Base-by-base conservation (phyloP, 1,140 invertebrate species). In the Oryctes rhinoceros region DNA sequence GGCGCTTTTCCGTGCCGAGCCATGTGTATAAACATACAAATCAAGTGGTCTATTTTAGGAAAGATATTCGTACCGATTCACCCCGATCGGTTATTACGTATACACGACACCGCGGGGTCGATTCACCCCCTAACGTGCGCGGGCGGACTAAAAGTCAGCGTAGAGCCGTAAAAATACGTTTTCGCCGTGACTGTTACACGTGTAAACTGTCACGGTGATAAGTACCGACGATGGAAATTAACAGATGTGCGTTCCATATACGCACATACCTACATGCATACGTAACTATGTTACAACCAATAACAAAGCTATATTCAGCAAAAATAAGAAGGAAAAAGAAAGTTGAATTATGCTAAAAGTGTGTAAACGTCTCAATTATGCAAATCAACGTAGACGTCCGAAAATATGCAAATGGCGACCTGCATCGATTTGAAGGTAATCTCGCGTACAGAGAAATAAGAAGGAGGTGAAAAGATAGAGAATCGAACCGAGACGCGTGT, bases 161-260 rank as follows among this genome's bases (percentile, higher is more conserved):
- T 59, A n/a, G 53, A 59, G 4, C 18, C 53, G 53, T 59, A 59
- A 59, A 59, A 59, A 59, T 59, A 15, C 53, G 13, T 59, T n/a
- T 59, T 59, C 53, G 53, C 53, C 53, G 53, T 59, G 53, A 59
- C 53, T 59, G 53, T 59, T 59, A 59, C 53, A 59, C 53, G 18
- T 59, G 53, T 59, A 59, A n/a, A 18, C 53, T 59, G 53, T 59
- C 53, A 59, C 53, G 15, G 15, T n/a, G 53, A 59, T 59, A 59
- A 59, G 18, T 59, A 59, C n/a, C 53, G 53, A 59, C 18, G 53
- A 15, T 59, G 53, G 53, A 59, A 59, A 59, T 59, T 59, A 59
- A 59, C 53, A 59, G 53, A 59, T 59, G 53, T 4, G 53, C 18
- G 53, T 59, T 59, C 53, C 15, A 59, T 59, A 59, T 39, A 39